Conservation (phyloP, 2,113 vertebrate genomes). For the Megaceryle torquata region DNA sequence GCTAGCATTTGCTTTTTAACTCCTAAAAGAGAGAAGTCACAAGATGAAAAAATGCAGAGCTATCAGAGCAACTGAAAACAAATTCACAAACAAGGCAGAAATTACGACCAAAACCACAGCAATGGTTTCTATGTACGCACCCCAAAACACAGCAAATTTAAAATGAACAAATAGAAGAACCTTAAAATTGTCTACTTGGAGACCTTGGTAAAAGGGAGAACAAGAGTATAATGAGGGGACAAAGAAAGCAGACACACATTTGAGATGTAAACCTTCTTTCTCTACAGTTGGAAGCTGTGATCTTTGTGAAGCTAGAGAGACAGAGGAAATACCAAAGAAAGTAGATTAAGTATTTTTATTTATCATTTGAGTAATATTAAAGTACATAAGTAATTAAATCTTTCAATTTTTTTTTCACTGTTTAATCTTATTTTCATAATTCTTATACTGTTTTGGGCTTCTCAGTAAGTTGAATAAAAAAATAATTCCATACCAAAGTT, state of each 20-base stretch:
- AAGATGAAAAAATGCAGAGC: background rate
- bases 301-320: background rate
- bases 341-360: background rate
- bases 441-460: background rate
- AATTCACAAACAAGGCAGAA: background rate
- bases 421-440: constrained; percentile 14
- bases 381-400: background rate
- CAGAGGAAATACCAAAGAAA: background rate
- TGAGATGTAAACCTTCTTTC: background rate
- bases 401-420: background rate
- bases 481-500: background rate
- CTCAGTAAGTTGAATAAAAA: background rate
- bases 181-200: background rate
- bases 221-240: background rate
- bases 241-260: background rate
- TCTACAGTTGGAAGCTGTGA: background rate
- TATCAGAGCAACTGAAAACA: background rate
- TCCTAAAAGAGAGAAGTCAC: background rate
- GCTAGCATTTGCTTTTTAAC: background rate
- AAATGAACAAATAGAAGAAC: background rate
- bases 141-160: background rate
- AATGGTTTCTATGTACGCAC: background rate
- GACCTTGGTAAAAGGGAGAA: background rate
- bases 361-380: background rate
- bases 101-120: background rate